A percentile compares a stretch with the other conserved stretches of the same genome.
Conservation (phyloP, 2,797 vertebrate genomes). For the Serranus cabrilla region DNA sequence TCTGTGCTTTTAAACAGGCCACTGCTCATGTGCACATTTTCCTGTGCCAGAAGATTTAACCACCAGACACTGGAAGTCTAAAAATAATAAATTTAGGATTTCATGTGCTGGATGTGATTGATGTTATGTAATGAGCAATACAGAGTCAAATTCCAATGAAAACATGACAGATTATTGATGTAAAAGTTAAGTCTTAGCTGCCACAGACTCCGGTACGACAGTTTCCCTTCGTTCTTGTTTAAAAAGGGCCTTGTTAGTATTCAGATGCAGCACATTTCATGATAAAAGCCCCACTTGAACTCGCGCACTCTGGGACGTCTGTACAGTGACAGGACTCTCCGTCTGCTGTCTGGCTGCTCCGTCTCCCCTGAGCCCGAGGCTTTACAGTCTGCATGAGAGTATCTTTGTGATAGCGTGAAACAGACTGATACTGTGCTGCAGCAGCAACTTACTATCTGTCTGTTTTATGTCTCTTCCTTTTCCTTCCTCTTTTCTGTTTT, state of each 20-base stretch:
- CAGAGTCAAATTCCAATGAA: slow-evolving; percentile 14
- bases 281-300: slow-evolving; percentile 8
- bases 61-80: slow-evolving; percentile 33
- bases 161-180: slow-evolving; percentile 22
- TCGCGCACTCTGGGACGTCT: slow-evolving; percentile 9
- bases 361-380: slow-evolving; percentile 45
- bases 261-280: slow-evolving; percentile 15
- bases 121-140: slow-evolving; percentile 32
- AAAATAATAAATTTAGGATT: slow-evolving; percentile 14
- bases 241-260: not conserved
- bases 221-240: not conserved
- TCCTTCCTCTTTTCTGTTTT: not conserved
- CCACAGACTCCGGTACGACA: not conserved
- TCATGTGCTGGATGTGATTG: slow-evolving; percentile 2
- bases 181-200: not conserved
- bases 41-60: not conserved
- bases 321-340: slow-evolving; percentile 43
- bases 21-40: not conserved
- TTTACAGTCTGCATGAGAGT: slow-evolving; percentile 67
- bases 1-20: not conserved
- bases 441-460: not conserved
- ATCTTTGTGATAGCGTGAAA: slow-evolving; percentile 75
- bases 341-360: slow-evolving; percentile 59
- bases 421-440: slow-evolving; percentile 41
- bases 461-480: not conserved